Evolutionary conservation across 2,113 vertebrate species (phyloP).

Genomic region (Triplophysa tibetana): DNA sequence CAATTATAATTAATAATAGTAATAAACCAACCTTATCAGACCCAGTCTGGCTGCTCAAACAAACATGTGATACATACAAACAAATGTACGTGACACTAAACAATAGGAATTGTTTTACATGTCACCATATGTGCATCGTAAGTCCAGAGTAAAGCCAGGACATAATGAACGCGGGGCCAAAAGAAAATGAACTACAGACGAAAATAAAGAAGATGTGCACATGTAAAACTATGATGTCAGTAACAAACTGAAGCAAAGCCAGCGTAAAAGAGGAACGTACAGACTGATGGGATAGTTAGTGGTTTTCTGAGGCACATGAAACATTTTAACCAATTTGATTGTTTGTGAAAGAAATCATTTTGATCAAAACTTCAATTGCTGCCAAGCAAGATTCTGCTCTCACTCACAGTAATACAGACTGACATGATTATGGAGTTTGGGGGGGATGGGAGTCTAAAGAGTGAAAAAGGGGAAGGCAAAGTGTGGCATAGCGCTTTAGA

Average conservation of each 20-base stretch:
- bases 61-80: too few species aligned
- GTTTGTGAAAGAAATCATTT: conserved; percentile 98
- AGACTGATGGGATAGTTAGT: conserved; percentile 79
- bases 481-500: conserved; percentile 80
- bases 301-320: conserved; percentile 91
- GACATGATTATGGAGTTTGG: conserved; percentile 83
- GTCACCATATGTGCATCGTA: not conserved
- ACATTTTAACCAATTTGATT: conserved; percentile 95
- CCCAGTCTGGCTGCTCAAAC: too few species aligned
- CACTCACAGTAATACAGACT: conserved; percentile 84
- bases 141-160: conserved; percentile 4
- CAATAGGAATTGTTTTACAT: not conserved
- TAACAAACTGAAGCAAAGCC: conserved; percentile 40
- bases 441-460: conserved; percentile 83
- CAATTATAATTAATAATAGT: too few species aligned
- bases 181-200: conserved; percentile 55
- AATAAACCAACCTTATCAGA: too few species aligned
- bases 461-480: not conserved
- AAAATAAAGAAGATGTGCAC: conserved; percentile 64
- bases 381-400: conserved; percentile 84
- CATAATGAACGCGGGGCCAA: conserved; percentile 34
- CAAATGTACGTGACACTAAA: too few species aligned
- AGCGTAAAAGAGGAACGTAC: conserved; percentile 65
- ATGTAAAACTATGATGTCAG: conserved; percentile 53
- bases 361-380: conserved; percentile 92